These are phyloP conservation scores for Atherix ibis DNA, from an alignment of 2,888 invertebrate genomes.

Conservation along the genomic window DNA sequence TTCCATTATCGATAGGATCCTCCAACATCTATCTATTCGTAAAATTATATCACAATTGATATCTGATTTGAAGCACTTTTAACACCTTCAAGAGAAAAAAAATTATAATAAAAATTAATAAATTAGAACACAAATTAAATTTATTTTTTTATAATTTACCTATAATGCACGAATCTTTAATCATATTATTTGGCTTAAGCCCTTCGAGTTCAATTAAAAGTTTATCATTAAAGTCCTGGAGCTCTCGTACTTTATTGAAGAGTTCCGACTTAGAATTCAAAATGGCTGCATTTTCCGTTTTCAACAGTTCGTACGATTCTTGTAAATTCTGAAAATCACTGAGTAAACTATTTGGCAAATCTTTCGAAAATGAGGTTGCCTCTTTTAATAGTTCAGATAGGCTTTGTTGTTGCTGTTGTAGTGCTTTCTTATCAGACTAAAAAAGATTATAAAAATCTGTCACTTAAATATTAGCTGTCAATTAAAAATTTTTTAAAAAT, in stretches of 20 bases:
- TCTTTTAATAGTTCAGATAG: conserved; percentile 7
- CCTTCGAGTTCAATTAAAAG: conserved; percentile 9
- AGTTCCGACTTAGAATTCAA: conserved; percentile 10
- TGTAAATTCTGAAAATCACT: neutral
- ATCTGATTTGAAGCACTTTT: too few species aligned
- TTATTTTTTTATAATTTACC: too few species aligned
- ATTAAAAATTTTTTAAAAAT: too few species aligned
- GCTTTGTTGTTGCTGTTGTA: conserved; percentile 9
- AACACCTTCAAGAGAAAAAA: too few species aligned
- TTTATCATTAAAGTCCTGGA: conserved; percentile 11
- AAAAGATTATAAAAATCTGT: neutral
- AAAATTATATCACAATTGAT: too few species aligned
- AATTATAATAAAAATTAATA: too few species aligned
- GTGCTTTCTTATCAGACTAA: conserved; percentile 9
- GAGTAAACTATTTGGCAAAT: neutral
- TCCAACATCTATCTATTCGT: too few species aligned
- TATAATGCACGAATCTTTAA: too few species aligned
- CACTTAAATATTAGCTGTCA: neutral
- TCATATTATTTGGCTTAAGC: conserved; percentile 1
- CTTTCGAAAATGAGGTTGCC: conserved; percentile 1
- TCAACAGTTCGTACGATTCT: conserved; percentile 6
- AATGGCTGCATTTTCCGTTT: conserved; percentile 9
- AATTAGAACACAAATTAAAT: too few species aligned
- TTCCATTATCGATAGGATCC: too few species aligned
- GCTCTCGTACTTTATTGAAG: conserved; percentile 7